phyloP scores from a whole-genome alignment of 1,140 invertebrate genomes.

The Pseudachorutes palmiensis region DNA sequence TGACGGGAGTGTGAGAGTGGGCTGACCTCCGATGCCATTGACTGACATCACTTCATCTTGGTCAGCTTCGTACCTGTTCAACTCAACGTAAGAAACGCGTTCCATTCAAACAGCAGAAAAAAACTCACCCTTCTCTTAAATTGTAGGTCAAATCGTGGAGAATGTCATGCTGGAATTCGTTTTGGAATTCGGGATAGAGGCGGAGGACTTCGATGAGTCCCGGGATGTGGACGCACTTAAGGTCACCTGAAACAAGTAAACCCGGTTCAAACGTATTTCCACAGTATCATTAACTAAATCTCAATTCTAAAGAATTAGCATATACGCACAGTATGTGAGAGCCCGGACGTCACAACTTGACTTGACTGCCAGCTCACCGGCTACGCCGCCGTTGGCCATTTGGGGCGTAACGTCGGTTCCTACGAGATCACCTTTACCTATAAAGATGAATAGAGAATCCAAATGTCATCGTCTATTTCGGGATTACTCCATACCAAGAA shows the following conservation, averaged over 20 bases:
- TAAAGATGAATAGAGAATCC: too few relatives aligned
- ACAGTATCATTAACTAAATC: conserved; percentile 27
- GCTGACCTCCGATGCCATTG: conserved; percentile 48
- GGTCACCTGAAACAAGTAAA: conserved; percentile 68
- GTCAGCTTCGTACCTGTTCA: conserved; percentile 30
- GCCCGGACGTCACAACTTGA: conserved; percentile 90
- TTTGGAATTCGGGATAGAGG: conserved; percentile 85
- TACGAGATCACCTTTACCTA: conserved; percentile 93
- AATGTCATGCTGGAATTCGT: conserved; percentile 83
- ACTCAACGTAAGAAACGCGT: conserved; percentile 1
- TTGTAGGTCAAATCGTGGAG: conserved; percentile 94
- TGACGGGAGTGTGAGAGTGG: conserved; percentile 69
- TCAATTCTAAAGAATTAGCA: too few relatives aligned
- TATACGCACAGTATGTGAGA: conserved; percentile 72
- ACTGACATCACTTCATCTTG: conserved; percentile 54
- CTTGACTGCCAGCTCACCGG: conserved; percentile 70
- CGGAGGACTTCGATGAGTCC: conserved; percentile 81
- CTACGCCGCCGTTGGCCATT: conserved; percentile 45
- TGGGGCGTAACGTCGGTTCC: conserved; percentile 73
- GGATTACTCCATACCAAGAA: conserved; percentile 65
- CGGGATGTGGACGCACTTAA: conserved; percentile 86
- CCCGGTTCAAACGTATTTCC: too few relatives aligned
- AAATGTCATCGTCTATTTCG: too few relatives aligned
- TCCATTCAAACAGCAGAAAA: neutral
- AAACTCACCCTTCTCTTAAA: conserved; percentile 79